Percentiles rank a stretch among this genome's conserved stretches.
Conservation (phyloP, 2,888 invertebrate genomes). For the Noctua janthe region DNA sequence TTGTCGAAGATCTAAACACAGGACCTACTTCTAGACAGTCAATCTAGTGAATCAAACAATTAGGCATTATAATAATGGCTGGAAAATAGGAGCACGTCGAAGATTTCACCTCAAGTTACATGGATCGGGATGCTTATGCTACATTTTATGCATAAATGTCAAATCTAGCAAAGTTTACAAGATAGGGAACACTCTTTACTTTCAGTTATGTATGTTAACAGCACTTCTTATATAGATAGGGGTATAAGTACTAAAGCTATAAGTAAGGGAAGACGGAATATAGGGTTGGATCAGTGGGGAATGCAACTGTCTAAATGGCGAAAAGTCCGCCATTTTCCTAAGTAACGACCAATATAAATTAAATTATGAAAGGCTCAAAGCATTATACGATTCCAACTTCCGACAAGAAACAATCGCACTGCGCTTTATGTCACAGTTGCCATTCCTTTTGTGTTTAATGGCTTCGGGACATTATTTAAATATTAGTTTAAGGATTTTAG, state of each 20-base stretch:
- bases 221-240: slow-evolving; percentile 83
- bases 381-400: slow-evolving; percentile 61
- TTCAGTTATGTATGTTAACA: slow-evolving; percentile 78
- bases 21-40: slow-evolving; percentile 85
- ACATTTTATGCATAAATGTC: slow-evolving; percentile 77
- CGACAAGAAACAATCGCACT: slow-evolving; percentile 67
- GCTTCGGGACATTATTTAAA: slow-evolving; percentile 70
- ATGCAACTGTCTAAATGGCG: slow-evolving; percentile 68
- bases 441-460: slow-evolving; percentile 71
- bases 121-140: slow-evolving; percentile 77
- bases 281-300: slow-evolving; percentile 78
- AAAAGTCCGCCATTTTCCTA: slow-evolving; percentile 53
- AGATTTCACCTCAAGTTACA: slow-evolving; percentile 59
- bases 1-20: slow-evolving; percentile 83
- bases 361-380: slow-evolving; percentile 64
- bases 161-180: slow-evolving; percentile 83
- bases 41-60: slow-evolving; percentile 82
- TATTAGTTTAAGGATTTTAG: slow-evolving; percentile 59
- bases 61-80: slow-evolving; percentile 78
- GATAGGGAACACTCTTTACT: slow-evolving; percentile 77
- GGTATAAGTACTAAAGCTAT: slow-evolving; percentile 89
- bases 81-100: slow-evolving; percentile 64
- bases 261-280: slow-evolving; percentile 86
- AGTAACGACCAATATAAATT: slow-evolving; percentile 63
- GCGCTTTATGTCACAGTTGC: slow-evolving; percentile 73